Percentiles rank a stretch among this genome's conserved stretches.
Conservation (phyloP, 2,888 invertebrate species). For the Phytoseiulus persimilis region DNA sequence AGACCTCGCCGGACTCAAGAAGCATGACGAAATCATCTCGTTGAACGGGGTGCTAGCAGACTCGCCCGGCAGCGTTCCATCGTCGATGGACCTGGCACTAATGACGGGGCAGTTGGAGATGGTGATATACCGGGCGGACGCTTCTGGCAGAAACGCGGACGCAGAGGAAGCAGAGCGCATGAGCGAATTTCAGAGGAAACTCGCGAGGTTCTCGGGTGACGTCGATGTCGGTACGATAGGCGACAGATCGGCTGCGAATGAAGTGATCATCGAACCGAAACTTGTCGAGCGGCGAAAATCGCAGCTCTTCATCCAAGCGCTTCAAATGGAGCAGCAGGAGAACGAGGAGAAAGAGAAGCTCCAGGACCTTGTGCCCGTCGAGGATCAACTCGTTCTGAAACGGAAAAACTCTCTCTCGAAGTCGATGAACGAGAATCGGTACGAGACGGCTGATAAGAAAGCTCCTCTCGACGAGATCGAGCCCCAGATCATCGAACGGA, state of each 20-base stretch:
- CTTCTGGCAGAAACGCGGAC: slow-evolving; percentile 9
- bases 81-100: slow-evolving; percentile 45
- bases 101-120: slow-evolving; percentile 45
- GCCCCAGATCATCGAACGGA: slow-evolving; percentile 30
- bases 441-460: neutral
- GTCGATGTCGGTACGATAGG: neutral
- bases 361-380: slow-evolving; percentile 12
- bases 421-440: neutral
- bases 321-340: slow-evolving; percentile 32
- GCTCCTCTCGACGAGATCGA: slow-evolving; percentile 23
- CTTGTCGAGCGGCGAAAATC: slow-evolving; percentile 27
- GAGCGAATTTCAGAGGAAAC: neutral
- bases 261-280: slow-evolving; percentile 33
- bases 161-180: slow-evolving; percentile 22
- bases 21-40: slow-evolving; percentile 44
- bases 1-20: slow-evolving; percentile 44
- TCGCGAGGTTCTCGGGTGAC: slow-evolving; percentile 19
- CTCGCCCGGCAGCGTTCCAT: slow-evolving; percentile 39
- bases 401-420: slow-evolving; percentile 27
- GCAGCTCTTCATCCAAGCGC: slow-evolving; percentile 21
- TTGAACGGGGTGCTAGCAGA: slow-evolving; percentile 45
- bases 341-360: slow-evolving; percentile 7
- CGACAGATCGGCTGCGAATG: slow-evolving; percentile 11
- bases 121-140: slow-evolving; percentile 42
- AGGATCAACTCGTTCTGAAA: slow-evolving; percentile 26